A percentile compares a stretch with the other conserved stretches of the same genome.
These are phyloP conservation scores for Euschistus heros DNA, from an alignment of 1,140 invertebrate genomes.

Conservation along the genomic window DNA sequence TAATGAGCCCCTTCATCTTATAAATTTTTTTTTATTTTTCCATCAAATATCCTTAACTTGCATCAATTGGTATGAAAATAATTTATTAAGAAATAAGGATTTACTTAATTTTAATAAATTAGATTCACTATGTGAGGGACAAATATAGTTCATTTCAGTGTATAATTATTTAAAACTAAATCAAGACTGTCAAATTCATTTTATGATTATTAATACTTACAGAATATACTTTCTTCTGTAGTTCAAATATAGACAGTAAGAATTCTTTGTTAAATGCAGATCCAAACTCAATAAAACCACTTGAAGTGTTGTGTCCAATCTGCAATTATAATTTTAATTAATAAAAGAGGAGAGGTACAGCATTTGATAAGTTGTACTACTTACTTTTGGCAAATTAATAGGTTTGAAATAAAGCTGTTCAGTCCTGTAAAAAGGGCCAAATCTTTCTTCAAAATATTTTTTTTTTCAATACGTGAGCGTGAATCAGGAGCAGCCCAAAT, in stretches of 20 bases:
- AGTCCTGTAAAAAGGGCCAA: constrained; percentile 90
- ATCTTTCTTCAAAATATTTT: constrained; percentile 83
- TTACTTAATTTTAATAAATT: too few species aligned
- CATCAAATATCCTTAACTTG: too few species aligned
- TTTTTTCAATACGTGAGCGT: constrained; percentile 69
- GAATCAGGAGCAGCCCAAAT: constrained; percentile 88
- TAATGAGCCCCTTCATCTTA: too few species aligned
- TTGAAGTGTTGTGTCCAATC: constrained; percentile 47
- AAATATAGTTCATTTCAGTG: too few species aligned
- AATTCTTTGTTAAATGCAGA: constrained; percentile 77
- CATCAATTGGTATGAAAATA: too few species aligned
- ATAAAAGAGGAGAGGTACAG: neutral
- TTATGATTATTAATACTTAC: constrained; percentile 32
- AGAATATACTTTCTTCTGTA: constrained; percentile 64
- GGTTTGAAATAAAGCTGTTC: constrained; percentile 76
- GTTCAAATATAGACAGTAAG: constrained; percentile 54
- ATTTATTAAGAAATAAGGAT: too few species aligned
- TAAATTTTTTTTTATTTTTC: too few species aligned
- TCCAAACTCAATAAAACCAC: constrained; percentile 57
- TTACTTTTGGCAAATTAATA: constrained; percentile 44
- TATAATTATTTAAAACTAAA: too few species aligned
- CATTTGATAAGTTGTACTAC: constrained; percentile 13
- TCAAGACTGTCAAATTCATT: too few species aligned
- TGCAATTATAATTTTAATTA: neutral
- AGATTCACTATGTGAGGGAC: too few species aligned